Conservation (phyloP, 1,140 invertebrate genomes). For the Drosophila neocordata region DNA sequence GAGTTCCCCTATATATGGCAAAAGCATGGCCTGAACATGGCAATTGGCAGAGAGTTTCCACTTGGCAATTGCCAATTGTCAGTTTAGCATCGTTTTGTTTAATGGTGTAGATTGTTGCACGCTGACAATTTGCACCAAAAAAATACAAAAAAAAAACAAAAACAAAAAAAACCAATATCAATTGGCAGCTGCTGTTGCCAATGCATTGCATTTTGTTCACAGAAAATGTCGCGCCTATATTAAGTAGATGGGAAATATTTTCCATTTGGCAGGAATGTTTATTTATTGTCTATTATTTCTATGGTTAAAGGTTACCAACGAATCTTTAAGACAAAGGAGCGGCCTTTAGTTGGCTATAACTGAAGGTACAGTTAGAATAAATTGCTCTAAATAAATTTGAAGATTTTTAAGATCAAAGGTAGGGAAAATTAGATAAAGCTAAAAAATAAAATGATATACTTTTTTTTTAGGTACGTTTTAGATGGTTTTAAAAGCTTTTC, state of each 20-base stretch:
- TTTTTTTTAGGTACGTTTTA: too few species aligned
- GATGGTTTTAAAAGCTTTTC: too few species aligned
- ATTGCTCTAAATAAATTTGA: neutral
- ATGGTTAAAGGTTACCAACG: slow-evolving; percentile 38
- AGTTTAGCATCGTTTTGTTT: slow-evolving; percentile 70
- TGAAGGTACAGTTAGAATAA: neutral
- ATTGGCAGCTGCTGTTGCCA: slow-evolving; percentile 46
- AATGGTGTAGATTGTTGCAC: slow-evolving; percentile 78
- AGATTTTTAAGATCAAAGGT: too few species aligned
- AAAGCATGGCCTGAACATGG: neutral
- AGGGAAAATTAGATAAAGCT: too few species aligned
- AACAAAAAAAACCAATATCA: slow-evolving; percentile 26
- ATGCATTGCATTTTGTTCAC: slow-evolving; percentile 52
- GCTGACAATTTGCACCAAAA: slow-evolving; percentile 67
- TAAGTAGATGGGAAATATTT: slow-evolving; percentile 57
- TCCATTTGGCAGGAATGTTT: slow-evolving; percentile 15
- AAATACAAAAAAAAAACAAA: slow-evolving; percentile 34
- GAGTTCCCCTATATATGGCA: slow-evolving; percentile 63
- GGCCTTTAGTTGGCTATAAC: neutral
- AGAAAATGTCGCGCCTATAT: slow-evolving; percentile 58
- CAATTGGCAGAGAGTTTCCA: slow-evolving; percentile 6
- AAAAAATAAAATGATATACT: too few species aligned
- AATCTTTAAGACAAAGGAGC: neutral
- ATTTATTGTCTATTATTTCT: slow-evolving; percentile 13
- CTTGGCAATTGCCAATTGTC: slow-evolving; percentile 19